Percentiles rank a stretch among this genome's conserved stretches.
Conservation (phyloP, 2,888 invertebrate species). For the Drosophila melanosoma region DNA sequence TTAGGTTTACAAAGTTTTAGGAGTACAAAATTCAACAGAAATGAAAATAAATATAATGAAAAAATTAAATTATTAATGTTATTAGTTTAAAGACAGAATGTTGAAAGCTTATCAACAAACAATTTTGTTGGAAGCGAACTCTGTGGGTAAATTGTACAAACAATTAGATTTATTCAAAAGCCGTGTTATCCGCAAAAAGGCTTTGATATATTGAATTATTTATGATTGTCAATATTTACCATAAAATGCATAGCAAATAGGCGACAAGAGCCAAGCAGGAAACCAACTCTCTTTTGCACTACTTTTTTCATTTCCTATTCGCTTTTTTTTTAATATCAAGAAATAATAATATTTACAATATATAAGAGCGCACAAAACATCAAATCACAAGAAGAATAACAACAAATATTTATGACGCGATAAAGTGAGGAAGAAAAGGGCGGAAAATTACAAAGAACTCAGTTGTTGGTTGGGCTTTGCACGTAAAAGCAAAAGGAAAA, state of each 20-base stretch:
- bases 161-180: constrained; percentile 63
- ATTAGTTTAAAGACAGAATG: neutral
- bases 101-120: neutral
- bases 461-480: constrained; percentile 37
- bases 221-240: constrained; percentile 68
- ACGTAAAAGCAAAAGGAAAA: constrained; percentile 25
- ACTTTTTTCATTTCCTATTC: neutral
- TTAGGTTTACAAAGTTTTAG: neutral
- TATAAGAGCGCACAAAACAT: constrained; percentile 61
- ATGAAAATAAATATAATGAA: neutral
- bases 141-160: constrained; percentile 16
- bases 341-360: constrained; percentile 67
- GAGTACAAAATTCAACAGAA: neutral
- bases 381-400: constrained; percentile 59
- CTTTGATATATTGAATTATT: constrained; percentile 69
- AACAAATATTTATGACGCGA: constrained; percentile 64
- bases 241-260: constrained; percentile 43
- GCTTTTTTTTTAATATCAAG: constrained; percentile 37
- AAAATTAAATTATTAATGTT: neutral
- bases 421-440: constrained; percentile 46
- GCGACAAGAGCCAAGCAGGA: constrained; percentile 9
- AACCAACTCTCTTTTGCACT: neutral
- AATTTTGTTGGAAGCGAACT: neutral
- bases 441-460: constrained; percentile 29
- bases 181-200: constrained; percentile 21